Base-by-base conservation (phyloP, 2,888 invertebrate species). In the Petrolisthes manimaculis region DNA sequence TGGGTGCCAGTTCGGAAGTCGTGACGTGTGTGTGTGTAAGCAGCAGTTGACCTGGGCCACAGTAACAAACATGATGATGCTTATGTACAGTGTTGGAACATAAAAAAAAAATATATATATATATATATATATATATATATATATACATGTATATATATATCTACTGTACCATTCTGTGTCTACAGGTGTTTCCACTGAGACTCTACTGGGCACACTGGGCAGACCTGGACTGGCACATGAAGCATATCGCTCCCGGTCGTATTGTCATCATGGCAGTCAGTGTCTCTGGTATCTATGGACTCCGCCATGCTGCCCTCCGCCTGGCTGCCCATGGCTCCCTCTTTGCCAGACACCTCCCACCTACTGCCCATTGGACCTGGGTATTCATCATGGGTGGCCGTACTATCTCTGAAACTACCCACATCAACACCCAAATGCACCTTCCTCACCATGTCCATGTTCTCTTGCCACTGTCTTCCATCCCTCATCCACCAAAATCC, bases 381-480 rank as follows among this genome's bases (percentile, higher is more conserved):
- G 82, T 86, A 67, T 91, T 89, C 71, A 61, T 91, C 71, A 91
- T 88, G 54, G 90, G 90, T 8, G 90, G 90, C 74, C 84, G 85
- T 4, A 91, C 90, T 9, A 69, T 91, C 74, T 83, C 86, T 0
- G 90, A 91, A 78, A 86, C 88, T 51, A 83, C 79, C 3, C 74
- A 81, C 14, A 71, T 78, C 67, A 81, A 61, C 56, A 55, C 69
- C 80, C 78, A 82, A 53, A 55, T 55, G 69, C 78, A 82, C 53
- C 86, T 78, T 69, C 55, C 77, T 5, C 85, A 82, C 61, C 85
- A 89, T 51, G 83, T 83, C 8, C 82, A 86, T 75, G 54, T 69
- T 55, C 8, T 86, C 53, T 67, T 85, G 61, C 86, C 86, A 6
- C 77, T 90, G 56, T 74, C 78, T n/a, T 24, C 12, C 56, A n/a